Evolutionary conservation across 2,113 vertebrate genomes (phyloP).

Genomic region (Gymnarchus niloticus): DNA sequence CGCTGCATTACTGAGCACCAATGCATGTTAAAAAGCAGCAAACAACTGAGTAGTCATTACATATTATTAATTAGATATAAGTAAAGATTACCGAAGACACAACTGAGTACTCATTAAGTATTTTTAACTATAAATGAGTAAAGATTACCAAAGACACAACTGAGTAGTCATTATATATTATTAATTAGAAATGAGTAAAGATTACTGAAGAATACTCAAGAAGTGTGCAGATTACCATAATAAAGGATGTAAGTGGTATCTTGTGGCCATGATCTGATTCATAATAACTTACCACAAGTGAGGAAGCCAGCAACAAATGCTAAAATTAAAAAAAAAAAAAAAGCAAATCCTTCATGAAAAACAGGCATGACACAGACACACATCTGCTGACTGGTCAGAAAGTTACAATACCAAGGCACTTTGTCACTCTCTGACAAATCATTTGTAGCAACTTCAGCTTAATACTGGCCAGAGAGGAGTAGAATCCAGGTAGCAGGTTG

Average conservation of each 20-base stretch:
- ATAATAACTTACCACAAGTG: slow-evolving; percentile 31
- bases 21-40: not conserved
- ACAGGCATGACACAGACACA: not conserved
- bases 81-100: not conserved
- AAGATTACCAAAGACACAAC: too few relatives aligned
- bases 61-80: not conserved
- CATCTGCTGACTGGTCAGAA: not conserved
- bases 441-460: not conserved
- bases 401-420: not conserved
- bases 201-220: not conserved
- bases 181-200: not conserved
- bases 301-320: slow-evolving; percentile 51
- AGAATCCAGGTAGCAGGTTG: not conserved
- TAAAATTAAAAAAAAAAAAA: slow-evolving; percentile 45
- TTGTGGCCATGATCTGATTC: not conserved
- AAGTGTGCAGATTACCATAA: not conserved
- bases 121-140: too few relatives aligned
- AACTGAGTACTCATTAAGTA: not conserved
- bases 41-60: not conserved
- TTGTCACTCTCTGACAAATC: not conserved
- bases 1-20: not conserved
- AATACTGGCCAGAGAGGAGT: not conserved
- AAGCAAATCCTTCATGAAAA: not conserved
- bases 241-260: not conserved
- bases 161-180: not conserved